Evolutionary conservation across 2,888 invertebrate genomes (phyloP), one percentile per base, ranked within the genome.

Genomic region (Cephus pulcher): DNA sequence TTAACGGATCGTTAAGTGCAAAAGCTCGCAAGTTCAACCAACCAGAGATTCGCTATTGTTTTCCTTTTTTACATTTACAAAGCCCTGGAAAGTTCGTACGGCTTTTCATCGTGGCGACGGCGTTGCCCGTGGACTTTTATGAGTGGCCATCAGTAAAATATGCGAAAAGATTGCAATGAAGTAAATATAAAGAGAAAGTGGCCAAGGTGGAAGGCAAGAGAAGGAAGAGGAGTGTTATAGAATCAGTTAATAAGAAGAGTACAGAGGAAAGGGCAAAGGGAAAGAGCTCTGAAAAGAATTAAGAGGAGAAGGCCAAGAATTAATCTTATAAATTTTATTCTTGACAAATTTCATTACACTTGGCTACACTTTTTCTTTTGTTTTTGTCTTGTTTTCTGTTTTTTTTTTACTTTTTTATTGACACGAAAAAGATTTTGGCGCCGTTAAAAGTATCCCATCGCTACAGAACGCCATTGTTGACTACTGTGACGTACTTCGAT

Each of bases 1-100:
- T 56, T 68, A 40, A 81, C 81, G 82, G 79, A 82, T 79, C 82
- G 82, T 82, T 82, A 81, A 76, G 34, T 79, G 69, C 73, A 30
- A 35, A 35, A 37, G 74, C 74, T 35, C 30, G 9, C 35, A 74
- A 34, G 23, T 35, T 74, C 74, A 74, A 74, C 74, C 15, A 74
- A 34, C 74, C 35, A 35, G 33, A 34, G 23, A 32, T 15, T 34
- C 2, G 12, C 71, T 23, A 71, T 71, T 30, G 34, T 71, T 74
- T 74, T 56, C 23, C 23, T 56, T 23, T 23, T 56, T 9, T 12
- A 35, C 56, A 6, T 56, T 56, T 56, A 56, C 56, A 56, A 56
- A 56, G 56, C 56, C 56, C 23, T 23, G 2, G 9, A 56, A 56
- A 56, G 56, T 56, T 56, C 56, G 23, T 9, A 23, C 23, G 56